Percentiles rank a stretch among this genome's conserved stretches.
These are phyloP conservation scores for Podocnemis expansa DNA, from an alignment of 2,113 vertebrate species.

Conservation along the genomic window DNA sequence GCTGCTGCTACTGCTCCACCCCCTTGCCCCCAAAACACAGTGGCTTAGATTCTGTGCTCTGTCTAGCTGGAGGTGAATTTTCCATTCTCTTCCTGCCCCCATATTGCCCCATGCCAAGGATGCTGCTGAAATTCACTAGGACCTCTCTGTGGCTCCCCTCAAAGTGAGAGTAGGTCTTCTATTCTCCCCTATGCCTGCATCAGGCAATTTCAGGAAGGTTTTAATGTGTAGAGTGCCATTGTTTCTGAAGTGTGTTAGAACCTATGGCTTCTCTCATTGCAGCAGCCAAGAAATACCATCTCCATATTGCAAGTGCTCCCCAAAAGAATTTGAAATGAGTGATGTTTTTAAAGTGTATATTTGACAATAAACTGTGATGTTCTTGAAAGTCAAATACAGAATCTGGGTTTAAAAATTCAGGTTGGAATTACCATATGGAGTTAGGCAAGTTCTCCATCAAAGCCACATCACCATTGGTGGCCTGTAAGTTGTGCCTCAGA, in stretches of 20 bases:
- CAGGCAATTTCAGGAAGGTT: not conserved
- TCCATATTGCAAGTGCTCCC: not conserved
- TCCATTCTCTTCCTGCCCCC: not conserved
- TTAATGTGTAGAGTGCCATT: not conserved
- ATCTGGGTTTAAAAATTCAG: not conserved
- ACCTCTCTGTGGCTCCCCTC: not conserved
- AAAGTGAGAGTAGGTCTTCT: not conserved
- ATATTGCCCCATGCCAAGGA: fast-evolving
- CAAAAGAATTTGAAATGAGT: not conserved
- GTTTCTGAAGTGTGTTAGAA: not conserved
- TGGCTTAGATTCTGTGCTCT: not conserved
- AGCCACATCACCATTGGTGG: not conserved
- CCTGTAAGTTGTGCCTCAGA: not conserved
- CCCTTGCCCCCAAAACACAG: not conserved
- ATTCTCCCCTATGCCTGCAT: not conserved
- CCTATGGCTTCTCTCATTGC: not conserved
- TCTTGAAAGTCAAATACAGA: not conserved
- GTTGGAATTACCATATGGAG: not conserved
- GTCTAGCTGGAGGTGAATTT: not conserved
- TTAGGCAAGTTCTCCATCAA: not conserved
- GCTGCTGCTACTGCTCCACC: too few species aligned
- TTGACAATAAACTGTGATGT: not conserved
- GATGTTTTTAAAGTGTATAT: not conserved
- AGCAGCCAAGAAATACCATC: not conserved
- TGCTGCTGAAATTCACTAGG: fast-evolving